Evolutionary conservation across 2,888 invertebrate species (phyloP), one percentile per base, ranked within the genome.

Genomic region (Lampropteryx suffumata): DNA sequence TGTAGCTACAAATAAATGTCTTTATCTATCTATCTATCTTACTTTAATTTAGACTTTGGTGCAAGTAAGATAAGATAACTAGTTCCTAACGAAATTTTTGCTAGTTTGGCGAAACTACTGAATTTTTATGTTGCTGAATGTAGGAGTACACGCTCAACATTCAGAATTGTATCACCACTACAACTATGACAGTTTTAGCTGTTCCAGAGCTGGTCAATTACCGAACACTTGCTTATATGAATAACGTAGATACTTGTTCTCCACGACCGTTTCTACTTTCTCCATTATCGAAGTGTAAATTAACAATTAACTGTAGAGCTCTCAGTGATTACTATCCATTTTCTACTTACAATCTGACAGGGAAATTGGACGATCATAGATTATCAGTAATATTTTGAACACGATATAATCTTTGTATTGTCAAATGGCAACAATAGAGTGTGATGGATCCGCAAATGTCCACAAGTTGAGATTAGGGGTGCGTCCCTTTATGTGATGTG

Each of bases 401-500:
- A 46, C 43, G 41, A 49, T 42, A 26, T 29, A 29, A 35, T 57
- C 49, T 54, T 48, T 57, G 54, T 54, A 37, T 41, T 54, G 57
- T 59, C 60, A 57, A 50, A 59, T 24, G 47, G 50, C 50, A 43
- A 62, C 63, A 59, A 60, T 50, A 30, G 55, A 21, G 36, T 43
- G 37, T 55, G 59, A 56, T 57, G 51, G 60, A 62, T 64, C 52
- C 48, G 37, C 47, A 48, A 54, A 45, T 41, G 46, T 42, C 50
- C 37, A 45, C 51, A 43, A 56, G 51, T 41, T 43, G 55, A 52
- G 56, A 53, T 62, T 52, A 48, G 59, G 65, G 67, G 65, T 59
- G 60, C 61, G 59, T 63, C 71, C 73, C 71, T 70, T 64, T 62
- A 64, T 65, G 63, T 60, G 62, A 65, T 62, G 65, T 71, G 79